Evolutionary conservation across 2,888 invertebrate genomes (phyloP).

Genomic region (Calameuta filiformis): DNA sequence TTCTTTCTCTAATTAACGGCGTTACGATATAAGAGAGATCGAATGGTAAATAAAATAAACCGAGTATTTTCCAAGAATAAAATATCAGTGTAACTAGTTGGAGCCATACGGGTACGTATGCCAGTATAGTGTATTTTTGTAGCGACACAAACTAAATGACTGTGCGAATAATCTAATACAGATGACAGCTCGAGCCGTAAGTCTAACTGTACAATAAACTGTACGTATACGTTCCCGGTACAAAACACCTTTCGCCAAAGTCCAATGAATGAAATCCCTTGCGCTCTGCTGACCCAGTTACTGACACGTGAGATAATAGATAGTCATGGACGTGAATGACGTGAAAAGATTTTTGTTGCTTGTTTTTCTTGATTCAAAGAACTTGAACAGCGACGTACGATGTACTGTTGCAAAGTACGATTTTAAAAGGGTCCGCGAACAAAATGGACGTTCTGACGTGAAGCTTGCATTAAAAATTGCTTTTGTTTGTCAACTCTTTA

Average conservation of each 20-base stretch:
- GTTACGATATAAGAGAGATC: not conserved
- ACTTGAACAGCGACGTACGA: not conserved
- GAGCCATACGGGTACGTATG: not conserved
- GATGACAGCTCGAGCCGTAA: conserved; percentile 14
- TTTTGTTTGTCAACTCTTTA: conserved; percentile 22
- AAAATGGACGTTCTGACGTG: not conserved
- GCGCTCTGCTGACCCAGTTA: conserved; percentile 36
- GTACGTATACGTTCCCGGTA: conserved; percentile 28
- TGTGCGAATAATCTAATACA: not conserved
- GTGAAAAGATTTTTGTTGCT: not conserved
- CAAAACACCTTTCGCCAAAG: conserved; percentile 38
- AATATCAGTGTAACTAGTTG: not conserved
- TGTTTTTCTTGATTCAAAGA: not conserved
- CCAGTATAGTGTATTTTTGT: not conserved
- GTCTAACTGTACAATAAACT: not conserved
- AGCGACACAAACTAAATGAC: not conserved
- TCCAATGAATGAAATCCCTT: conserved; percentile 17
- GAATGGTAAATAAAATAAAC: not conserved
- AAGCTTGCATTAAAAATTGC: not conserved
- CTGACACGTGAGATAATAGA: conserved; percentile 16
- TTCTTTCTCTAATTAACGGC: not conserved
- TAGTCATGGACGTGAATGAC: not conserved
- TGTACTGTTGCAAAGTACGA: not conserved
- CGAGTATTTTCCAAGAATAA: not conserved
- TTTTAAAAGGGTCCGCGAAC: not conserved